Conservation (phyloP, 1,140 invertebrate genomes). For the Tetragnatha versicolor region DNA sequence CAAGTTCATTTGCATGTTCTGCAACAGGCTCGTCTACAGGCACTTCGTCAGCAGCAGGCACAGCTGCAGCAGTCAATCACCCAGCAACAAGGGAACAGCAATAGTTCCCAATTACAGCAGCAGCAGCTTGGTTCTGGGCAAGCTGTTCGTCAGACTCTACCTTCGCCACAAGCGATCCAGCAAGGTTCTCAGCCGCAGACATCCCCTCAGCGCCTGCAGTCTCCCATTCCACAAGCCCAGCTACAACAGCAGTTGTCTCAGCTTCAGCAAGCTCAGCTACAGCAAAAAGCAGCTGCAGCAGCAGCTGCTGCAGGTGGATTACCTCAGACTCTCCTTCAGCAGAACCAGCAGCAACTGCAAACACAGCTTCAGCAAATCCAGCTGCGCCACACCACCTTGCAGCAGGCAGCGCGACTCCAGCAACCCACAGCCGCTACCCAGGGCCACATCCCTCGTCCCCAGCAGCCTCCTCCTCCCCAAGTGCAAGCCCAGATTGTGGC, state of each 20-base stretch:
- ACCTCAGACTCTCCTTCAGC: constrained; percentile 22
- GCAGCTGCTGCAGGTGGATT: constrained; percentile 10
- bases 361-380: constrained; percentile 33
- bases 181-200: not conserved
- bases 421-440: constrained; percentile 5
- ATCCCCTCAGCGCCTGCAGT: not conserved
- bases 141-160: not conserved
- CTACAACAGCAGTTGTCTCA: constrained; percentile 23
- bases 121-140: constrained; percentile 9
- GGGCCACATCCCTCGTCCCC: not conserved
- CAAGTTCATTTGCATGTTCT: constrained; percentile 53
- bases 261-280: constrained; percentile 28
- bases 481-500: constrained; percentile 25
- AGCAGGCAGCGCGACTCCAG: constrained; percentile 39
- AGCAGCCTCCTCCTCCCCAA: constrained; percentile 9
- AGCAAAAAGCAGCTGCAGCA: constrained; percentile 40
- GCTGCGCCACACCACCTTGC: constrained; percentile 26
- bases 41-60: constrained; percentile 50
- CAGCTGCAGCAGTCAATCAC: constrained; percentile 42
- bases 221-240: constrained; percentile 32
- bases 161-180: not conserved
- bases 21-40: constrained; percentile 43
- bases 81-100: constrained; percentile 16
- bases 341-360: constrained; percentile 34
- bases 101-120: not conserved